phyloP scores from a whole-genome alignment of 2,888 invertebrate genomes.

The Apamea anceps region DNA sequence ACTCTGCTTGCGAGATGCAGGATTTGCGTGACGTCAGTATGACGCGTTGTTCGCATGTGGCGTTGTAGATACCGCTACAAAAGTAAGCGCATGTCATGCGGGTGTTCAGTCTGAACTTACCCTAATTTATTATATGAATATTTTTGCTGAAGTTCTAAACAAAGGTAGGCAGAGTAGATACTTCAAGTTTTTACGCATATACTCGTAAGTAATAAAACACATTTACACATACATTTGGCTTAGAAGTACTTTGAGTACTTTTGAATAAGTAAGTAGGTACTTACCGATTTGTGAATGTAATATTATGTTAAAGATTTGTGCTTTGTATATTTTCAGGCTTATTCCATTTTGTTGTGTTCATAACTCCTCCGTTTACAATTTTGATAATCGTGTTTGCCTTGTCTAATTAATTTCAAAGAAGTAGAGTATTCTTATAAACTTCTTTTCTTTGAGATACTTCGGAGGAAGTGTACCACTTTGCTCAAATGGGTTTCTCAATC shows the following conservation, averaged over 20 bases:
- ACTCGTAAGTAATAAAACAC: conserved; percentile 36
- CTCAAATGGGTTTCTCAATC: no score
- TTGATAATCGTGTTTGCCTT: background rate
- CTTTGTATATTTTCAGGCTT: conserved; percentile 4
- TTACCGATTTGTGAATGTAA: conserved; percentile 29
- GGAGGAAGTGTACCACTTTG: no score
- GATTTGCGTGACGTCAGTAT: no score
- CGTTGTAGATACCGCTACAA: no score
- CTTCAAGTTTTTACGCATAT: conserved; percentile 16
- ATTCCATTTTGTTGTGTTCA: background rate
- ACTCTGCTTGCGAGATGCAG: no score
- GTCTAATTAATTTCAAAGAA: background rate
- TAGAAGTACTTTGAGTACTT: conserved; percentile 37
- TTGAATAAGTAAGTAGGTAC: conserved; percentile 34
- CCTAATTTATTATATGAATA: conserved; percentile 26
- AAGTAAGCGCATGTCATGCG: conserved; percentile 7
- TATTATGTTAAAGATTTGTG: conserved; percentile 12
- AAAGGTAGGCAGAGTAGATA: background rate
- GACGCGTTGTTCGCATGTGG: no score
- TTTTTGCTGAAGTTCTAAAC: conserved; percentile 32
- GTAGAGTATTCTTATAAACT: no score
- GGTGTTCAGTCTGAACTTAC: background rate
- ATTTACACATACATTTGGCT: conserved; percentile 45
- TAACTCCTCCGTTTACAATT: conserved; percentile 6
- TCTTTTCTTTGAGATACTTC: no score